Percentiles rank a stretch among this genome's conserved stretches.
Evolutionary conservation across 1,140 invertebrate species (phyloP).

Genomic region (Magallana angulata): DNA sequence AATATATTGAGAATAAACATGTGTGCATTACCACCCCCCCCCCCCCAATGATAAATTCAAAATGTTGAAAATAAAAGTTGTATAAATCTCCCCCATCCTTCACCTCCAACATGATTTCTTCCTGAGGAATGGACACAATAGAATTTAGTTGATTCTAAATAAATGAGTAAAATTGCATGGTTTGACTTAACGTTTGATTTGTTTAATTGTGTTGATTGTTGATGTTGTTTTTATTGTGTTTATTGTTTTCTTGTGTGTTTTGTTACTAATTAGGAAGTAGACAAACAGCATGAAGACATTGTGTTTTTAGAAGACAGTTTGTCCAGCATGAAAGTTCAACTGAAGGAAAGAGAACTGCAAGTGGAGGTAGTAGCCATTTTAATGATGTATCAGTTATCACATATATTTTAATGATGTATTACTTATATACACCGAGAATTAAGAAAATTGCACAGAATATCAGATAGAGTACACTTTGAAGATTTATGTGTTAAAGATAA

Average conservation of each 20-base stretch:
- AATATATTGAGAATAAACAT: too few species aligned
- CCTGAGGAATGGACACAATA: too few species aligned
- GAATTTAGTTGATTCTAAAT: too few species aligned
- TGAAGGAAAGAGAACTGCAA: slow-evolving; percentile 57
- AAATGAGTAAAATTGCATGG: too few species aligned
- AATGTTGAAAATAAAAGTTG: too few species aligned
- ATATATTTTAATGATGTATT: neutral
- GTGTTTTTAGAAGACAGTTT: slow-evolving; percentile 54
- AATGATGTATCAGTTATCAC: neutral
- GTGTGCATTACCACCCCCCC: too few species aligned
- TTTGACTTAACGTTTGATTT: neutral
- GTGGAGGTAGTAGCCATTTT: slow-evolving; percentile 58
- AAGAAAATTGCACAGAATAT: too few species aligned
- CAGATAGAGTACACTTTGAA: too few species aligned
- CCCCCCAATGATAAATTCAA: too few species aligned
- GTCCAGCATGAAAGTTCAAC: slow-evolving; percentile 52
- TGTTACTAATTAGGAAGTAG: slow-evolving; percentile 49
- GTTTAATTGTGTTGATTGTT: neutral
- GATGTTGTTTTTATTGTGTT: neutral
- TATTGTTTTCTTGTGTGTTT: slow-evolving; percentile 37
- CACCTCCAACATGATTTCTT: too few species aligned
- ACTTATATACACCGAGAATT: neutral
- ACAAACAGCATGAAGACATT: slow-evolving; percentile 47
- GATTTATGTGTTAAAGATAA: too few species aligned
- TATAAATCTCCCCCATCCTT: too few species aligned